phyloP scores from a whole-genome alignment of 2,797 vertebrate genomes.

The Glyptemys insculpta region DNA sequence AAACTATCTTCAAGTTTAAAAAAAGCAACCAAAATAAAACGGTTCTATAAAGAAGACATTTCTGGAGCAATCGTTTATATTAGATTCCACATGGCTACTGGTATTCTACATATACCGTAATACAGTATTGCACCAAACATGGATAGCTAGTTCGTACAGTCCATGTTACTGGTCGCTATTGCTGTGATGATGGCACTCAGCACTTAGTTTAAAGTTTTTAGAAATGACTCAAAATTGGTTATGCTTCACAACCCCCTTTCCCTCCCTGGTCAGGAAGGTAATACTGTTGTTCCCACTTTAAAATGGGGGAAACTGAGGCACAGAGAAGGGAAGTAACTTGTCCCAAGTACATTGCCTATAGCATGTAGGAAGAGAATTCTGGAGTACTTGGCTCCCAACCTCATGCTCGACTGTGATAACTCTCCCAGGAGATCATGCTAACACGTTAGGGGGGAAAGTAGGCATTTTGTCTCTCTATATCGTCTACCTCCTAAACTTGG shows the following conservation, averaged over 20 bases:
- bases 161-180: background rate
- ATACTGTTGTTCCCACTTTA: background rate
- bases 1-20: background rate
- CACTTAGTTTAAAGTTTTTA: background rate
- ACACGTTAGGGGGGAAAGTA: too few species aligned
- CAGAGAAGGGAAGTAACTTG: background rate
- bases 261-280: background rate
- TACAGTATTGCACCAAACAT: background rate
- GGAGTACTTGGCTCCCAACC: background rate
- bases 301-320: background rate
- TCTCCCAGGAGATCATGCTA: background rate
- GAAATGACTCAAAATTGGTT: background rate
- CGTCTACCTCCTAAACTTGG: background rate
- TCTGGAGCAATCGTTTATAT: background rate
- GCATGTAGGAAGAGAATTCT: background rate
- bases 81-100: background rate
- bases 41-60: background rate
- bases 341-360: background rate
- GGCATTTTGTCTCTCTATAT: background rate
- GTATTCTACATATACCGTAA: rapidly evolving
- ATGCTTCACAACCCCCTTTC: background rate
- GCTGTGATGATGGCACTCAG: background rate
- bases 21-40: background rate
- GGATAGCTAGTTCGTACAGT: background rate
- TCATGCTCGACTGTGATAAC: background rate